Percentiles rank a stretch among this genome's conserved stretches.
Conservation (phyloP, 2,888 invertebrate species). For the Automeris io region DNA sequence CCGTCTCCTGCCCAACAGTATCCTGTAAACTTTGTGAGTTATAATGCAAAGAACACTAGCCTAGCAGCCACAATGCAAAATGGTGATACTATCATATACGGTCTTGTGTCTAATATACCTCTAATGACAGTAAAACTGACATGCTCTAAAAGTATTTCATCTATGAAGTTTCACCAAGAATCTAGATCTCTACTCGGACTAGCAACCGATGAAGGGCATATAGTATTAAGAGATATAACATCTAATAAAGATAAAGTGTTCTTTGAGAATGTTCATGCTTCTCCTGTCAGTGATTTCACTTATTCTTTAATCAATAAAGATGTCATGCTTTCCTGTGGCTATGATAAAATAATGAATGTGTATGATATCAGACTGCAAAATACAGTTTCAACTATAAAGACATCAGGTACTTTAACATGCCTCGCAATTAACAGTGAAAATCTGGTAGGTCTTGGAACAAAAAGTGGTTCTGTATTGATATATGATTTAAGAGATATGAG, state of each 20-base stretch:
- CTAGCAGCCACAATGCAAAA: constrained; percentile 65
- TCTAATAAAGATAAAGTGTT: constrained; percentile 64
- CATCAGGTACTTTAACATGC: constrained; percentile 55
- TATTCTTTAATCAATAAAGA: constrained; percentile 75
- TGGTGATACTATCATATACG: constrained; percentile 68
- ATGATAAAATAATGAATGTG: constrained; percentile 75
- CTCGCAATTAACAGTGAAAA: constrained; percentile 61
- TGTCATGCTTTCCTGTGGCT: constrained; percentile 73
- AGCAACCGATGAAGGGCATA: constrained; percentile 72
- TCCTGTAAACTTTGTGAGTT: constrained; percentile 57
- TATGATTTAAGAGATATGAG: constrained; percentile 76
- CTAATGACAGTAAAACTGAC: constrained; percentile 56
- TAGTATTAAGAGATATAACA: constrained; percentile 59
- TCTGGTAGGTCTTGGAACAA: constrained; percentile 73
- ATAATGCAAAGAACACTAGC: constrained; percentile 66
- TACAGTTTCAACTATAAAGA: constrained; percentile 59
- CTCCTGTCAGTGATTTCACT: constrained; percentile 75
- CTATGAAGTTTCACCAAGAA: constrained; percentile 70
- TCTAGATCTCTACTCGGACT: constrained; percentile 58
- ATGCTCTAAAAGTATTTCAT: constrained; percentile 60
- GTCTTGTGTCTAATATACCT: constrained; percentile 69
- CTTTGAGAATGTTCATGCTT: constrained; percentile 72
- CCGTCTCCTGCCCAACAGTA: constrained; percentile 55
- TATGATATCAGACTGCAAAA: constrained; percentile 72
- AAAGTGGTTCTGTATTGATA: constrained; percentile 69